phyloP scores from a whole-genome alignment of 2,888 invertebrate genomes.

The Heteromyza rotundicornis region DNA sequence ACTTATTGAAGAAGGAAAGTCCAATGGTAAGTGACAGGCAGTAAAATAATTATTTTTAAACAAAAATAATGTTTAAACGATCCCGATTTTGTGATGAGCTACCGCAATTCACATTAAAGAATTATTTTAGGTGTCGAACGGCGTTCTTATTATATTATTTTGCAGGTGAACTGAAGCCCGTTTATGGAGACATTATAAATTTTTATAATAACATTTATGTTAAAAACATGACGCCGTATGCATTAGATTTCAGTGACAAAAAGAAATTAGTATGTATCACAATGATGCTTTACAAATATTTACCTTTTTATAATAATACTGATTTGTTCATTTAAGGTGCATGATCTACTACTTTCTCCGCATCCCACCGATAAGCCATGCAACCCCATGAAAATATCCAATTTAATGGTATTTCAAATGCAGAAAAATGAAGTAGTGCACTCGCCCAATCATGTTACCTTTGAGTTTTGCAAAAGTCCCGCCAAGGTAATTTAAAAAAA shows the following conservation, averaged over 20 bases:
- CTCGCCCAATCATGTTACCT: constrained; percentile 55
- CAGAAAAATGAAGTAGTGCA: constrained; percentile 61
- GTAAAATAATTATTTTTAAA: no score
- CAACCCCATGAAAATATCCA: constrained; percentile 56
- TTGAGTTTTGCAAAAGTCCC: constrained; percentile 57
- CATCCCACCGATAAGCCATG: constrained; percentile 69
- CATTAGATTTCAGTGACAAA: constrained; percentile 69
- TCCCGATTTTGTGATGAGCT: no score
- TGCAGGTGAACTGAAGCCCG: constrained; percentile 42
- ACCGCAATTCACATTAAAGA: no score
- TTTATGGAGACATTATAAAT: constrained; percentile 87
- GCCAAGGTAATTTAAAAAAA: constrained; percentile 53
- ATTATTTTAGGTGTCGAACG: no score
- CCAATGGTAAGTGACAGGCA: no score
- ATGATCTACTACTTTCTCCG: constrained; percentile 71
- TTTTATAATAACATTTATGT: constrained; percentile 95
- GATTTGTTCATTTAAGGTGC: constrained; percentile 12
- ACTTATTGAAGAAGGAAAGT: constrained; percentile 64
- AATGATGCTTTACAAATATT: neutral
- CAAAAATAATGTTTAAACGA: no score
- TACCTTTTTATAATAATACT: constrained; percentile 16
- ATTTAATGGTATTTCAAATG: constrained; percentile 68
- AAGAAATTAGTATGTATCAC: constrained; percentile 45
- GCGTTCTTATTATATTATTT: no score
- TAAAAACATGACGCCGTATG: constrained; percentile 80